phyloP scores from a whole-genome alignment of 2,113 vertebrate genomes.

The Dinomys branickii region DNA sequence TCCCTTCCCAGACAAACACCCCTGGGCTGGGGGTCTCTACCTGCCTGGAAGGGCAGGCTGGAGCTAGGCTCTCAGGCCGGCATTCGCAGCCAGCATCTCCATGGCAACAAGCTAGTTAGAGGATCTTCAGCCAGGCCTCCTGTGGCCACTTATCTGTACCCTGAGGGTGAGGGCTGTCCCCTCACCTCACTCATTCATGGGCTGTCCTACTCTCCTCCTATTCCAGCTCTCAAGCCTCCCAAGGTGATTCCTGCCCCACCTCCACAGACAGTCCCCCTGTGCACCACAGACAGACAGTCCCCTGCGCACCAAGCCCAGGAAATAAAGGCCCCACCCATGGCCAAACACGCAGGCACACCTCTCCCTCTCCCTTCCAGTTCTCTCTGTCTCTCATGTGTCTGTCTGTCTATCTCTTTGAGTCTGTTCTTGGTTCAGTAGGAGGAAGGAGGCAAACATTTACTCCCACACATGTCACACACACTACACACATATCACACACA shows the following conservation, averaged over 20 bases:
- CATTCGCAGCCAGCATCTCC: slow-evolving; percentile 68
- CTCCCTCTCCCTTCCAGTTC: neutral
- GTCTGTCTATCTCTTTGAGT: neutral
- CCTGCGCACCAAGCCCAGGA: neutral
- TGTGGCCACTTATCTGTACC: slow-evolving; percentile 73
- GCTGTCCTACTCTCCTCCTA: neutral
- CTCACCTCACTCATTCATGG: slow-evolving; percentile 43
- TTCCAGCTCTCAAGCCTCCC: slow-evolving; percentile 15
- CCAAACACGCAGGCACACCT: neutral
- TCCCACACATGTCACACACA: neutral
- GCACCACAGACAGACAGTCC: neutral
- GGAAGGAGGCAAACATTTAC: neutral
- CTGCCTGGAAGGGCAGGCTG: slow-evolving; percentile 50
- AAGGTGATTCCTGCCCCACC: neutral
- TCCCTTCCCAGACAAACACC: slow-evolving; percentile 25
- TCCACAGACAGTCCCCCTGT: neutral
- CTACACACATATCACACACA: neutral
- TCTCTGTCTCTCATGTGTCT: neutral
- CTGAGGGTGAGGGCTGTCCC: slow-evolving; percentile 11
- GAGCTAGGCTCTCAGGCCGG: slow-evolving; percentile 49
- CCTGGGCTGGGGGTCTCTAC: slow-evolving; percentile 51
- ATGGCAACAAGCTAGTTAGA: slow-evolving; percentile 81
- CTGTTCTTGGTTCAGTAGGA: neutral
- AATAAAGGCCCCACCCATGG: slow-evolving; percentile 49
- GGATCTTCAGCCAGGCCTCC: slow-evolving; percentile 62